Evolutionary conservation across 2,888 invertebrate genomes (phyloP), one percentile per base, ranked within the genome.

Genomic region (Biston stratarius): DNA sequence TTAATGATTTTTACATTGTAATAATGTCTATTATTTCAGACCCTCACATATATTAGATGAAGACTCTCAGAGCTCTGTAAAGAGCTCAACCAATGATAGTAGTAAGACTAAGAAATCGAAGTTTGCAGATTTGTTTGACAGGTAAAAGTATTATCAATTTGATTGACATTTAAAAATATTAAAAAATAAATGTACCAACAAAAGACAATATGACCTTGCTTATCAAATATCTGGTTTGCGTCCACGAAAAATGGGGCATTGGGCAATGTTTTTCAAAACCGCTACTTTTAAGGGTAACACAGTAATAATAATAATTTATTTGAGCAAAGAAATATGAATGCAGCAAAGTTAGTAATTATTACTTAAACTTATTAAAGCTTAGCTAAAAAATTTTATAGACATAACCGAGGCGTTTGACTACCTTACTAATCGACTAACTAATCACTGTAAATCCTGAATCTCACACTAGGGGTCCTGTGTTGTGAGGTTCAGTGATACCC

Each of bases 1-100:
- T n/a, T n/a, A n/a, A 24, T 12, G 5, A 2, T 49, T 24, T 49
- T 24, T 3, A 0, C 1, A 33, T 56, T 52, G 33, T 60, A 51
- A 1, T 38, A n/a, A 15, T 53, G 34, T 38, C 2, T 38, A 5
- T 53, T 14, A 66, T 83, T 85, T 63, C 87, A 94, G 93, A 78
- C 90, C 91, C 15, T 86, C 91, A 11, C 90, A 92, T 75, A 83
- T 94, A 85, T 81, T 95, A 74, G 96, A 96, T 81, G 97, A 97
- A 77, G 97, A 97, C 85, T 97, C 97, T 6, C 97, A 97, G 86
- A 97, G 97, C 80, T 97, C 97, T n/a, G 95, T 97, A 38, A 94
- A 96, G 75, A 97, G 97, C 83, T 96, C 96, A 34, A 96, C 96
- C 1, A 96, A 96, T 56, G 96, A 96, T 79, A 95, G 95, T 73